Evolutionary conservation across 2,888 invertebrate species (phyloP), one percentile per base, ranked within the genome.

Genomic region (Scelioninae gen. 2): DNA sequence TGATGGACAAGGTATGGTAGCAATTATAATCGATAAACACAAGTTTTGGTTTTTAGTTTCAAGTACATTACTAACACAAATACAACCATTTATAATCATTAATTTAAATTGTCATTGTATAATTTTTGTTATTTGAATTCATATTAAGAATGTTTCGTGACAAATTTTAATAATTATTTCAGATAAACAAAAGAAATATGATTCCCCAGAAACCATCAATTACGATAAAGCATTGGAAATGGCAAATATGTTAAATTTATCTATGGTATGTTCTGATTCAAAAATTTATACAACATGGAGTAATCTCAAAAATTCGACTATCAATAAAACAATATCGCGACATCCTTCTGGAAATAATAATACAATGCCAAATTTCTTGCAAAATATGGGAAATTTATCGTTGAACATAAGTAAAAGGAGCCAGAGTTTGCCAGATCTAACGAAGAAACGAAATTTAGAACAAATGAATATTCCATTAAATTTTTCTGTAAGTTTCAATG

Each of bases 221-320:
- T 67, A 67, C 15, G 78, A 75, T 22, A 84, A 82, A 68, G 75
- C 81, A 18, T 76, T 82, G 22, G 82, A 82, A 61, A 72, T 83
- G 22, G 84, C 83, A 77, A 82, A 82, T 68, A 83, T 84, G 45
- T 74, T 92, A 86, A 92, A 93, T 81, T 90, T 91, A 76, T 93
- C 94, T 79, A 95, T 96, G 95, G 93, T 93, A 74, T 92, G 93
- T 84, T 95, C 95, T 70, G 95, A 95, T 86, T 93, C 94, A 81
- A 93, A 85, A 74, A 85, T 93, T 79, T 93, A 94, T 87, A 95
- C 95, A 77, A 94, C 95, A 43, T 95, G 95, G 93, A 94, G 94
- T 87, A 94, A 94, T 85, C 88, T 95, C 82, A 93, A 93, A 87
- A 91, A 91, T 84, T 91, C 92, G 82, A 90, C 89, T 22, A 81